Conservation (phyloP, 1,140 invertebrate genomes). For the Rhyacophila brunnea region DNA sequence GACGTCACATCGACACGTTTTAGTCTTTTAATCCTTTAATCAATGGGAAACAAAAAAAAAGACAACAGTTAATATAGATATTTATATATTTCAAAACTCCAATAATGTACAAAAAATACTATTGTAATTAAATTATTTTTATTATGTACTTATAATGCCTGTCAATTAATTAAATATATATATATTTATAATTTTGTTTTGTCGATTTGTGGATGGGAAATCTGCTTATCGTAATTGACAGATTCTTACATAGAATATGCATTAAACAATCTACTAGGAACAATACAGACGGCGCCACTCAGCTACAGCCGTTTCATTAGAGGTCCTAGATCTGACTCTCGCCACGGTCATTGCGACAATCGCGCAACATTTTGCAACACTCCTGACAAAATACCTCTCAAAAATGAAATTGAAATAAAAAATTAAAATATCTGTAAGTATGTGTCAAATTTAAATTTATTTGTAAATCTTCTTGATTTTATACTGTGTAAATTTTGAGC, state of each 20-base stretch:
- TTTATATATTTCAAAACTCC: slow-evolving; percentile 56
- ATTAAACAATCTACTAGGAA: slow-evolving; percentile 32
- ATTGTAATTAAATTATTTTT: slow-evolving; percentile 55
- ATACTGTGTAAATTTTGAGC: no score
- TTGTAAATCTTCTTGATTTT: no score
- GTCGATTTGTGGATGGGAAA: slow-evolving; percentile 29
- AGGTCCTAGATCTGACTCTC: no score
- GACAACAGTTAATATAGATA: slow-evolving; percentile 36
- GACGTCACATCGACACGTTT: no score
- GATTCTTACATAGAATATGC: slow-evolving; percentile 30
- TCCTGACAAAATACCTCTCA: no score
- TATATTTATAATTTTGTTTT: slow-evolving; percentile 31
- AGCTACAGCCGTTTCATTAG: background rate
- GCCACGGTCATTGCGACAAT: no score
- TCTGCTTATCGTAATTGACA: slow-evolving; percentile 32
- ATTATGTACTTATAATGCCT: slow-evolving; percentile 36
- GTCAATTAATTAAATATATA: slow-evolving; percentile 30
- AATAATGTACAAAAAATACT: slow-evolving; percentile 57
- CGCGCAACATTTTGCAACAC: no score
- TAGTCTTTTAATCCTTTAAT: no score
- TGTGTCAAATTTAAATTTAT: no score
- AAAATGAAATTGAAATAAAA: no score
- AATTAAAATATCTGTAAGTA: no score
- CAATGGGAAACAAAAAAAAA: background rate
- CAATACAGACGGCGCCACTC: slow-evolving; percentile 6